Conservation (phyloP, 35 echinoderm and acorn worm genomes). For the Lytechinus pictus region DNA sequence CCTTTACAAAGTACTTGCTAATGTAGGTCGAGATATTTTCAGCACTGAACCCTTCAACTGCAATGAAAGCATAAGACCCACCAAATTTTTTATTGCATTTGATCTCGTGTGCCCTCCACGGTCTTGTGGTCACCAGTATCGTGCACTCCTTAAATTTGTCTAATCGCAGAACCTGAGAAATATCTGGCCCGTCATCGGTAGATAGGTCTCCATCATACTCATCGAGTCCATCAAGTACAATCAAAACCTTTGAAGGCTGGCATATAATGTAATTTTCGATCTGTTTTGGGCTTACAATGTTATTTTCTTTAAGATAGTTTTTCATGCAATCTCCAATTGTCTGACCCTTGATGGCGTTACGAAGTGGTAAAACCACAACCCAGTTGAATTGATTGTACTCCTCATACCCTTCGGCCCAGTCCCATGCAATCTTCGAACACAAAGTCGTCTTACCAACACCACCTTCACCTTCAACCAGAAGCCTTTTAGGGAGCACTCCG, state of each 20-base stretch:
- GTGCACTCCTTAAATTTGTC: too few species aligned
- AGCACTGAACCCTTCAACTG: not conserved
- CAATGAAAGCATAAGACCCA: not conserved
- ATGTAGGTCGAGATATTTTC: not conserved
- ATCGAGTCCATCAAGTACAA: too few species aligned
- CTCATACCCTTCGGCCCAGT: not conserved
- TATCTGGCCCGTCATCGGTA: too few species aligned
- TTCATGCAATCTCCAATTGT: not conserved
- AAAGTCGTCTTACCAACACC: not conserved
- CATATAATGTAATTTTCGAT: not conserved
- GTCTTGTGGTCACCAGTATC: too few species aligned
- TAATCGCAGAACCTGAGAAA: too few species aligned
- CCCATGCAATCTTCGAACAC: not conserved
- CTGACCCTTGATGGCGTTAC: not conserved
- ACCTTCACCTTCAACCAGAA: not conserved
- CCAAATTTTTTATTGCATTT: not conserved
- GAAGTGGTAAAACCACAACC: not conserved
- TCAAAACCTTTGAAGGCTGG: not conserved
- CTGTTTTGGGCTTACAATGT: not conserved
- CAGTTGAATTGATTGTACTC: not conserved
- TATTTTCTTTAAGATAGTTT: not conserved
- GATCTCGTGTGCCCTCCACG: not conserved
- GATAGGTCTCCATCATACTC: too few species aligned
- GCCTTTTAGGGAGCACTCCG: not conserved
- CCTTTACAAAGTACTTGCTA: not conserved